These are phyloP conservation scores for Cephalopachus bancanus DNA, from an alignment of 2,797 vertebrate species.

Conservation along the genomic window DNA sequence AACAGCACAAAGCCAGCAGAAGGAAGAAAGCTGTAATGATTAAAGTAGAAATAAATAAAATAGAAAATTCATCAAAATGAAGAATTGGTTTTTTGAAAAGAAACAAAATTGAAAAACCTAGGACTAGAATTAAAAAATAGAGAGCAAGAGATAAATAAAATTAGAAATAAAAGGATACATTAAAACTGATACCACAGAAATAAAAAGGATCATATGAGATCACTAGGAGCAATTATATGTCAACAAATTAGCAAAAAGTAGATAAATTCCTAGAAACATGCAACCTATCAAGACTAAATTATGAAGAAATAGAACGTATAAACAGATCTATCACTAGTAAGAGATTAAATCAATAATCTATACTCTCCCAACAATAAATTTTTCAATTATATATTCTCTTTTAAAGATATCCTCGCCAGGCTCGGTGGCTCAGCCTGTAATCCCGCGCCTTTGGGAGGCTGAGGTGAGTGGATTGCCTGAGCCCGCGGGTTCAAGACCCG, in stretches of 20 bases:
- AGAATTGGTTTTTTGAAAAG: not conserved
- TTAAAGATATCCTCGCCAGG: not conserved
- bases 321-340: not conserved
- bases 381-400: not conserved
- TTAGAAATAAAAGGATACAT: not conserved
- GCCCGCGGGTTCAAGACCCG: too few species aligned
- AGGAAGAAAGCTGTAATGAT: not conserved
- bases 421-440: too few species aligned
- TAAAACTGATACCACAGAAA: not conserved
- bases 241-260: not conserved
- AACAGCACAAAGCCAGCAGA: not conserved
- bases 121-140: not conserved
- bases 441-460: too few species aligned
- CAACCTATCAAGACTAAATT: not conserved
- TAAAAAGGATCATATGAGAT: not conserved
- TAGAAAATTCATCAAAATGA: not conserved
- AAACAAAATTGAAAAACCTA: not conserved
- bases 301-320: not conserved
- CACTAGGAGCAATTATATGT: not conserved
- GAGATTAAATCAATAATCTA: not conserved
- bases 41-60: not conserved
- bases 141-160: not conserved
- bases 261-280: not conserved
- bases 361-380: not conserved
- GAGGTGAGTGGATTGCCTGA: too few species aligned